Base-by-base conservation (phyloP, 1,140 invertebrate species). In the Carposina sasakii region DNA sequence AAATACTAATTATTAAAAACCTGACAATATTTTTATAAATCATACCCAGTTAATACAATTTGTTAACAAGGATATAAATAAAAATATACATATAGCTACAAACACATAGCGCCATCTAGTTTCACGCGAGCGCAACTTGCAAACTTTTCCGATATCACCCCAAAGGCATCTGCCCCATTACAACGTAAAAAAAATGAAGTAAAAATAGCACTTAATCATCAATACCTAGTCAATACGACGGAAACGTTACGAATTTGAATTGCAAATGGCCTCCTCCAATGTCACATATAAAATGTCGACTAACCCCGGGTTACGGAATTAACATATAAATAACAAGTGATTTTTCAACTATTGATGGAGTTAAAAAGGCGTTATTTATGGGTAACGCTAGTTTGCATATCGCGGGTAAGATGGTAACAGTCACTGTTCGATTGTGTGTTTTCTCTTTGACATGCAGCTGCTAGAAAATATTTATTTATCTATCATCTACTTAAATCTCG, bases 301-400 rank as follows among this genome's bases (percentile, higher is more conserved):
- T 66, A 63, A 68, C 67, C 68, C 63, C 49, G 67, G 66, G 69
- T 71, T 69, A 64, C 53, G 31, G 34, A 48, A 81, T 81, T 81
- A 63, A 54, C 77, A 81, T 81, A 78, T 77, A 81, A 78, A 78
- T 78, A 78, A 73, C 67, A 61, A 75, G 66, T 71, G 74, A 74
- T 79, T 72, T 22, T 50, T 54, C 48, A 70, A 75, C 70, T 71
- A 79, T 79, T 64, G 67, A 67, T 63, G 52, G 49, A 57, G 55
- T 58, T 55, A 53, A 62, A 64, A 60, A 31, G 55, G 26, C 24
- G 55, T 62, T 63, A 71, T 71, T 73, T 69, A 73, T 63, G 52
- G 54, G 26, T 12, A 9, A 8, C 15, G 4, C 31, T 20, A 70
- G n/a, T 71, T 68, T 56, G 57, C 65, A 68, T 71, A 59, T 41